Base-by-base conservation (phyloP, 2,888 invertebrate genomes). In the Heteromurus nitidus region DNA sequence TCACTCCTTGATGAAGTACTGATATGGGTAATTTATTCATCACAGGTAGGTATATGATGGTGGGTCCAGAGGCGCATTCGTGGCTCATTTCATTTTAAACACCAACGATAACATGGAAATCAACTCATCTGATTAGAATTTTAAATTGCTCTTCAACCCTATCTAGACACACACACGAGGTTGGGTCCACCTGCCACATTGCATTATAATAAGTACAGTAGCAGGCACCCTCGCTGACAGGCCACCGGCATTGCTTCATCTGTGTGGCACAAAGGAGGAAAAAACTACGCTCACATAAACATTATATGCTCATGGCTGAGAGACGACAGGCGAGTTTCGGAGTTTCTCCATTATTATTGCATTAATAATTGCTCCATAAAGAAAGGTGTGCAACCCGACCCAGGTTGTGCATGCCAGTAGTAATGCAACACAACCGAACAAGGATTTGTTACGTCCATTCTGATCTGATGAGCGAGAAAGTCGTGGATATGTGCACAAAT, bases 1-100 rank as follows among this genome's bases (percentile, higher is more conserved):
- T 65, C 65, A 65, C 65, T 65, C 65, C 65, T 65, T 65, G 65
- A 65, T 65, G 65, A 42, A 65, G 44, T 65, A 65, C 42, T 65
- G 65, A 65, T 65, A 65, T 42, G 24, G 22, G 18, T 65, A 65
- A 65, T 65, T 65, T 65, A 65, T 65, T 65, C 65, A 65, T 65
- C 42, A 36, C 65, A 44, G 65, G 65, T 42, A 65, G 65, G 65
- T 22, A 65, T n/a, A n/a, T 65, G 42, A 65, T 65, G 42, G 44
- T 42, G 65, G 65, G 42, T 42, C 65, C 65, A 65, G 65, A 65
- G 65, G 65, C 65, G 65, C 65, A 65, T 42, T 65, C 65, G 26
- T 65, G 65, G 65, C 65, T 65, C 65, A 65, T 65, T 65, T 65
- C 65, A 42, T 65, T 65, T 65, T 42, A 65, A 65, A 65, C 42